Conservation (phyloP, 2,113 vertebrate genomes). For the Grammomys dolichurus region DNA sequence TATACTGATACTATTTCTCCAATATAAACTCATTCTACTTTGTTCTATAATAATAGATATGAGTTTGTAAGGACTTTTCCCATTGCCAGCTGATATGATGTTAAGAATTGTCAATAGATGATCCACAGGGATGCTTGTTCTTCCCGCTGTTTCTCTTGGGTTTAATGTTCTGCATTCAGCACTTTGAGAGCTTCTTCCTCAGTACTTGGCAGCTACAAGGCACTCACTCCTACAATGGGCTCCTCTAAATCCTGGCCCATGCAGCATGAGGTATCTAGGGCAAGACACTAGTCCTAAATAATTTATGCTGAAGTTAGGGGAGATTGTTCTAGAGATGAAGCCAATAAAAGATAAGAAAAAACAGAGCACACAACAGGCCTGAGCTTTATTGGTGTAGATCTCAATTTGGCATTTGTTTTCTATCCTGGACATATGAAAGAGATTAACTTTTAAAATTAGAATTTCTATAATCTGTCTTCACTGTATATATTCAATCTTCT, state of each 20-base stretch:
- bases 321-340: background rate
- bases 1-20: background rate
- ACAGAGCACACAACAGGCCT: background rate
- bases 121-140: background rate
- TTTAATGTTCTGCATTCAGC: background rate
- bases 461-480: conserved; percentile 45
- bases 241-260: background rate
- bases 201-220: background rate
- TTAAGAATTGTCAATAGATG: background rate
- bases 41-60: background rate
- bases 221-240: background rate
- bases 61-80: background rate
- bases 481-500: background rate
- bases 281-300: background rate
- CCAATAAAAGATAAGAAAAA: background rate
- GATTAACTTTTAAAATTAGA: conserved; percentile 9
- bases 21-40: background rate
- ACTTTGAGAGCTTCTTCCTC: background rate
- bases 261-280: background rate
- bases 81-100: background rate
- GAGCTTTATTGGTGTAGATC: background rate
- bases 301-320: background rate
- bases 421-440: background rate
- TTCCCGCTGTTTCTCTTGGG: background rate
- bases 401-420: background rate